Conservation (phyloP, 92 coral and sea anemone genomes). For the Scolanthus callimorphus region DNA sequence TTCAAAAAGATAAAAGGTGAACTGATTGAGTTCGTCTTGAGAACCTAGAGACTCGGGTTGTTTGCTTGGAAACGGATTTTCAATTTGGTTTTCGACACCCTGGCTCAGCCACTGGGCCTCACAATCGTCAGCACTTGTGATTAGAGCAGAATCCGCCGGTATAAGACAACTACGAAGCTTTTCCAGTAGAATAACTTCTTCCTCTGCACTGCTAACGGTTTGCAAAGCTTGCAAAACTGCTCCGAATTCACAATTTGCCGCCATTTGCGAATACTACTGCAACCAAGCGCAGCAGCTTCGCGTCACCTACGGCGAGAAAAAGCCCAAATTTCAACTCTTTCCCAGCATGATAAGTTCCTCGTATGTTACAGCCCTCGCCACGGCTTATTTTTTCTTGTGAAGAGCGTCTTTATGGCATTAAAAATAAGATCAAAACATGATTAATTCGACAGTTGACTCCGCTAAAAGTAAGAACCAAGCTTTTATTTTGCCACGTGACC, state of each 20-base stretch:
- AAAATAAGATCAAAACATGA: not conserved
- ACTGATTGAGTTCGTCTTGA: slow-evolving; percentile 66
- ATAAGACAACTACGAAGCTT: slow-evolving; percentile 45
- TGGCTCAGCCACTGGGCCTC: slow-evolving; percentile 83
- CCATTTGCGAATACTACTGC: not conserved
- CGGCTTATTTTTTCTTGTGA: not conserved
- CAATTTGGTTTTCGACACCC: slow-evolving; percentile 41
- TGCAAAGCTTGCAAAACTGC: slow-evolving; percentile 30
- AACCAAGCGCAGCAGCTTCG: not conserved
- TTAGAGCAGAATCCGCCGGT: slow-evolving; percentile 19
- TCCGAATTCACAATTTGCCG: slow-evolving; percentile 1
- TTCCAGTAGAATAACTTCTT: slow-evolving; percentile 71
- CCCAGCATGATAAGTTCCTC: not conserved
- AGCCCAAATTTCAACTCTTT: not conserved
- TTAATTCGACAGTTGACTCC: not conserved
- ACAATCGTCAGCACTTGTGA: slow-evolving; percentile 55
- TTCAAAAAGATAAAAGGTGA: slow-evolving; percentile 91
- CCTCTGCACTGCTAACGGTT: slow-evolving; percentile 64
- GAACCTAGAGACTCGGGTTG: slow-evolving; percentile 53
- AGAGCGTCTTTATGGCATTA: not conserved
- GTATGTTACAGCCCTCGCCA: not conserved
- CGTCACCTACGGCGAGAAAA: not conserved
- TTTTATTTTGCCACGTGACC: slow-evolving; percentile 79
- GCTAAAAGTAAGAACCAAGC: slow-evolving; percentile 27
- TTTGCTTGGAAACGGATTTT: slow-evolving; percentile 77